Percentiles rank a stretch among this genome's conserved stretches.
Evolutionary conservation across 2,888 invertebrate genomes (phyloP).

Genomic region (Linnaemya vulpina): DNA sequence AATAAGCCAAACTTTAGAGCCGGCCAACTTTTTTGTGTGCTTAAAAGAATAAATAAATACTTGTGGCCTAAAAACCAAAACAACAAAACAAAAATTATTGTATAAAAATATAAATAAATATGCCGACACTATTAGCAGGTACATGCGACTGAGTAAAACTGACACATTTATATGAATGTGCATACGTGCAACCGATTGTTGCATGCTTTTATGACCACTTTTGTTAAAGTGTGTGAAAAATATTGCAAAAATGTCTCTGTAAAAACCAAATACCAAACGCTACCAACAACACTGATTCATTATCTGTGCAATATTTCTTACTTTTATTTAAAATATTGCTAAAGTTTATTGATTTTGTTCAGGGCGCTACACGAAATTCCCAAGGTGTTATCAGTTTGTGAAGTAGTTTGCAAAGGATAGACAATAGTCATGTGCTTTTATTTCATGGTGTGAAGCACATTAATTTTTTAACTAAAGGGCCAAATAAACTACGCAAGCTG

Average conservation of each 20-base stretch:
- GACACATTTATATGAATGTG: slow-evolving; percentile 42
- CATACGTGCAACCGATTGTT: slow-evolving; percentile 20
- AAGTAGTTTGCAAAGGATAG: not conserved
- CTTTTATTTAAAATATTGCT: slow-evolving; percentile 44
- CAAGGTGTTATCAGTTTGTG: not conserved
- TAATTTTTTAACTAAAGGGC: too few relatives aligned
- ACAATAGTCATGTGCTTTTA: too few relatives aligned
- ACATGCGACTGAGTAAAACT: slow-evolving; percentile 41
- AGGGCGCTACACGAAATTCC: not conserved
- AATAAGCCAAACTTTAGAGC: slow-evolving; percentile 34
- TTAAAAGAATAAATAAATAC: slow-evolving; percentile 50
- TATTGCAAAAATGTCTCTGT: slow-evolving; percentile 33
- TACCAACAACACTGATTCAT: slow-evolving; percentile 42
- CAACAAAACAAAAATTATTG: slow-evolving; percentile 35
- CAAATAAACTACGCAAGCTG: too few relatives aligned
- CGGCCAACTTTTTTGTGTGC: slow-evolving; percentile 29
- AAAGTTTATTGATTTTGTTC: slow-evolving; percentile 53
- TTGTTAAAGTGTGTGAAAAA: slow-evolving; percentile 50
- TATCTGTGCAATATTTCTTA: slow-evolving; percentile 49
- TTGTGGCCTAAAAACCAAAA: slow-evolving; percentile 35
- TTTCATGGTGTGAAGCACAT: too few relatives aligned
- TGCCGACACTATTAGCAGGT: slow-evolving; percentile 65
- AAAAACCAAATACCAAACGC: slow-evolving; percentile 33
- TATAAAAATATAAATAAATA: slow-evolving; percentile 60
- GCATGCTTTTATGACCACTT: slow-evolving; percentile 15